A percentile compares a stretch with the other conserved stretches of the same genome.
Conservation (phyloP, 1,140 invertebrate genomes). For the Phymorhynchus buccinoides region DNA sequence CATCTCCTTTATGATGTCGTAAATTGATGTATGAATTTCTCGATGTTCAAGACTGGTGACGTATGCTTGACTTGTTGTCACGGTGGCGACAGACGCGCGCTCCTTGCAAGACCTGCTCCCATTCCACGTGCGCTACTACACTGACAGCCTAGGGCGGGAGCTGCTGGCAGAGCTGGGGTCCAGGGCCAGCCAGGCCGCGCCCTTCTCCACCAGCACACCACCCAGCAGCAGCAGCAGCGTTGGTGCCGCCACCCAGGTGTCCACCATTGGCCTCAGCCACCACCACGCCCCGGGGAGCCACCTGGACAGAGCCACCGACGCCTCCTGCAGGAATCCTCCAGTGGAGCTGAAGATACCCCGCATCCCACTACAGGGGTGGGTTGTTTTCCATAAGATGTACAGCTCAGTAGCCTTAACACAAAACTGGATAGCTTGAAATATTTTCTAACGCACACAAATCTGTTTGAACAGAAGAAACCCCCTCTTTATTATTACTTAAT, state of each 20-base stretch:
- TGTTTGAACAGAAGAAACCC: too few species aligned
- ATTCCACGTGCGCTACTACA: slow-evolving; percentile 66
- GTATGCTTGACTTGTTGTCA: too few species aligned
- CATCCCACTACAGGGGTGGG: slow-evolving; percentile 66
- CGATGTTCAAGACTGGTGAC: too few species aligned
- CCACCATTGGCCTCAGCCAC: background rate
- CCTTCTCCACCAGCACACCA: slow-evolving; percentile 12
- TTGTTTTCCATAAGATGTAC: too few species aligned
- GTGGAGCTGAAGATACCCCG: slow-evolving; percentile 72
- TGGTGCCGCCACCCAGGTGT: slow-evolving; percentile 25
- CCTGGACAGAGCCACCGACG: slow-evolving; percentile 30
- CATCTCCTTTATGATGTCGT: too few species aligned
- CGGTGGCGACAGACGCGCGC: slow-evolving; percentile 52
- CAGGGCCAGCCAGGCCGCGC: slow-evolving; percentile 27
- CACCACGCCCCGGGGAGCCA: background rate
- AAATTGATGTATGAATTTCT: too few species aligned
- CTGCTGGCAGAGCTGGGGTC: slow-evolving; percentile 58
- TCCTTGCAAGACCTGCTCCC: slow-evolving; percentile 65
- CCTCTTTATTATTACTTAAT: too few species aligned
- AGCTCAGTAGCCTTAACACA: too few species aligned
- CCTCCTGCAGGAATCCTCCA: slow-evolving; percentile 23
- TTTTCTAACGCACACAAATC: too few species aligned
- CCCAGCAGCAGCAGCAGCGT: slow-evolving; percentile 35
- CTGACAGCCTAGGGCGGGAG: slow-evolving; percentile 60
- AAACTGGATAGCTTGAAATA: too few species aligned